These are phyloP conservation scores for Theretra japonica DNA, from an alignment of 2,888 invertebrate genomes.

Conservation along the genomic window DNA sequence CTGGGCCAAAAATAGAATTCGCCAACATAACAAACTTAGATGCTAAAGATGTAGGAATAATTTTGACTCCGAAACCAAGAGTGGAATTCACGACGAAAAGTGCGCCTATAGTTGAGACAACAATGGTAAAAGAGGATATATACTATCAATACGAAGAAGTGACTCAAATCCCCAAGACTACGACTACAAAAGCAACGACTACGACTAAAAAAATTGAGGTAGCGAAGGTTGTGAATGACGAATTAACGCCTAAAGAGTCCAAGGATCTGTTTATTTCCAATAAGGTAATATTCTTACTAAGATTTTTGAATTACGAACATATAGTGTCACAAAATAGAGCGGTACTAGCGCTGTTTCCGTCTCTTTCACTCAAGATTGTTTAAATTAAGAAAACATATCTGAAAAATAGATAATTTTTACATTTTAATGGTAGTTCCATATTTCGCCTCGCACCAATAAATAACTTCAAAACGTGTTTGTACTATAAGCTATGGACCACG, in stretches of 20 bases:
- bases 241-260: slow-evolving; percentile 36
- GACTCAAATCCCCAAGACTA: background rate
- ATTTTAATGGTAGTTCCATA: background rate
- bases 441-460: too few relatives aligned
- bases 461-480: too few relatives aligned
- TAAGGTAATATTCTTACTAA: slow-evolving; percentile 45
- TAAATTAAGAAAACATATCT: too few relatives aligned
- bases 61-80: slow-evolving; percentile 19
- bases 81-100: background rate
- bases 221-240: slow-evolving; percentile 22
- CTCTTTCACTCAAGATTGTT: too few relatives aligned
- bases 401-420: background rate
- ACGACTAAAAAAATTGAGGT: slow-evolving; percentile 25
- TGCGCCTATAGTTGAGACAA: background rate
- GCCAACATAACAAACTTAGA: slow-evolving; percentile 24
- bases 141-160: slow-evolving; percentile 20
- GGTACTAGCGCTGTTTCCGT: too few relatives aligned
- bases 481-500: too few relatives aligned
- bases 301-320: too few relatives aligned
- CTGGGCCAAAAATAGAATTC: slow-evolving; percentile 23
- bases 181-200: slow-evolving; percentile 3
- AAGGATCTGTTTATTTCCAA: slow-evolving; percentile 53
- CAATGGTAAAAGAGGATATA: slow-evolving; percentile 2
- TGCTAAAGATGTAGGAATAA: slow-evolving; percentile 25
- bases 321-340: too few relatives aligned